A percentile compares a stretch with the other conserved stretches of the same genome.
These are phyloP conservation scores for Cerastoderma edule DNA, from an alignment of 2,888 invertebrate genomes.

Conservation along the genomic window DNA sequence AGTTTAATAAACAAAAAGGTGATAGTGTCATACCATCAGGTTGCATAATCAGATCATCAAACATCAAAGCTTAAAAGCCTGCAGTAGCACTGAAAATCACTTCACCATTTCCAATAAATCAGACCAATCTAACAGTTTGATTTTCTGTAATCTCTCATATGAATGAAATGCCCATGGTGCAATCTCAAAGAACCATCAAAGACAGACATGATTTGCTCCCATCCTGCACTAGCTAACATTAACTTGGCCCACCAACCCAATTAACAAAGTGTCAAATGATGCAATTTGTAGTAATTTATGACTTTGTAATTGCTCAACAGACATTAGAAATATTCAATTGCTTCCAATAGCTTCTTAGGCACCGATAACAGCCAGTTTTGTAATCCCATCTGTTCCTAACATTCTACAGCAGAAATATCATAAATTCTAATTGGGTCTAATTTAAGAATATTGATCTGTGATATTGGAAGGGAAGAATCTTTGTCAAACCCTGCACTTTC, in stretches of 20 bases:
- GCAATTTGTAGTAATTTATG: slow-evolving; percentile 14
- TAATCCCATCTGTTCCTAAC: slow-evolving; percentile 53
- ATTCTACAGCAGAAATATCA: slow-evolving; percentile 39
- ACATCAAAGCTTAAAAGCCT: not conserved
- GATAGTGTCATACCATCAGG: too few species aligned
- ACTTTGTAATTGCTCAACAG: slow-evolving; percentile 20
- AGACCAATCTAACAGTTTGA: slow-evolving; percentile 14
- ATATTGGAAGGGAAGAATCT: not conserved
- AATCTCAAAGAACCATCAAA: not conserved
- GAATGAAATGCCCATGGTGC: not conserved
- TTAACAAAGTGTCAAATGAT: not conserved
- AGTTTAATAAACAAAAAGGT: too few species aligned
- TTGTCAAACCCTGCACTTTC: too few species aligned
- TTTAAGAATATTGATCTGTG: slow-evolving; percentile 48
- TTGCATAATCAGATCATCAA: too few species aligned
- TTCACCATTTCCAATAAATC: too few species aligned
- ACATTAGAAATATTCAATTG: slow-evolving; percentile 23
- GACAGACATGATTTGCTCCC: not conserved
- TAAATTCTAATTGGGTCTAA: slow-evolving; percentile 52
- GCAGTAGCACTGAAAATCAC: not conserved
- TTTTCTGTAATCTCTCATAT: slow-evolving; percentile 16
- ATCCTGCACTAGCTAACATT: slow-evolving; percentile 4
- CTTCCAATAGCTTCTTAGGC: slow-evolving; percentile 5
- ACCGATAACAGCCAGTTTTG: slow-evolving; percentile 38
- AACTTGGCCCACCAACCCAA: slow-evolving; percentile 7